These are phyloP conservation scores for Leucophora obtusa DNA, from an alignment of 2,888 invertebrate genomes.

Conservation along the genomic window DNA sequence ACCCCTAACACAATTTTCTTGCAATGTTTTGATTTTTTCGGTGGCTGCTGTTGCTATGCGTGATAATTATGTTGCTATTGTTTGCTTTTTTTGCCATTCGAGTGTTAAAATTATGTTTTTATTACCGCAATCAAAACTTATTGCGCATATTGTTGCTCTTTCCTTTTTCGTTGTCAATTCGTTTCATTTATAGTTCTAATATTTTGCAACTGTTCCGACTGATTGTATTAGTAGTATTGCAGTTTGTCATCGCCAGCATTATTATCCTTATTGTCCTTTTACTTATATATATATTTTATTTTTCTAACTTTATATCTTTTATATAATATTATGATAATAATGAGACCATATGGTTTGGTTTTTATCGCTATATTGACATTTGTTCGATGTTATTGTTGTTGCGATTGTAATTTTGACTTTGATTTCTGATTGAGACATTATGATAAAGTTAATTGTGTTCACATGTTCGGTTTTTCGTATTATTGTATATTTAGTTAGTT, in stretches of 20 bases:
- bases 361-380: slow-evolving; percentile 29
- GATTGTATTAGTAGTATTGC: slow-evolving; percentile 19
- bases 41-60: slow-evolving; percentile 23
- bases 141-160: slow-evolving; percentile 31
- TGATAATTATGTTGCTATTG: slow-evolving; percentile 60
- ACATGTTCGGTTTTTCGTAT: slow-evolving; percentile 44
- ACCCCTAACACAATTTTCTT: background rate
- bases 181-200: background rate
- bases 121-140: slow-evolving; percentile 61
- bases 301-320: slow-evolving; percentile 18
- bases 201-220: slow-evolving; percentile 47
- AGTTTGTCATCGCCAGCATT: slow-evolving; percentile 50
- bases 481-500: background rate
- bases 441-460: slow-evolving; percentile 61
- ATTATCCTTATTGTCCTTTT: slow-evolving; percentile 38
- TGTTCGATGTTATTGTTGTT: slow-evolving; percentile 30
- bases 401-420: slow-evolving; percentile 39
- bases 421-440: slow-evolving; percentile 59
- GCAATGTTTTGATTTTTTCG: background rate
- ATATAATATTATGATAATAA: slow-evolving; percentile 39
- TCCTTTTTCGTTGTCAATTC: background rate
- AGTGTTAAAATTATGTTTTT: slow-evolving; percentile 63
- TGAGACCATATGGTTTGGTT: slow-evolving; percentile 43
- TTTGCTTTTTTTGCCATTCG: slow-evolving; percentile 50
- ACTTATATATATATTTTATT: background rate